Evolutionary conservation across 2,888 invertebrate species (phyloP).

Genomic region (Patella depressa): DNA sequence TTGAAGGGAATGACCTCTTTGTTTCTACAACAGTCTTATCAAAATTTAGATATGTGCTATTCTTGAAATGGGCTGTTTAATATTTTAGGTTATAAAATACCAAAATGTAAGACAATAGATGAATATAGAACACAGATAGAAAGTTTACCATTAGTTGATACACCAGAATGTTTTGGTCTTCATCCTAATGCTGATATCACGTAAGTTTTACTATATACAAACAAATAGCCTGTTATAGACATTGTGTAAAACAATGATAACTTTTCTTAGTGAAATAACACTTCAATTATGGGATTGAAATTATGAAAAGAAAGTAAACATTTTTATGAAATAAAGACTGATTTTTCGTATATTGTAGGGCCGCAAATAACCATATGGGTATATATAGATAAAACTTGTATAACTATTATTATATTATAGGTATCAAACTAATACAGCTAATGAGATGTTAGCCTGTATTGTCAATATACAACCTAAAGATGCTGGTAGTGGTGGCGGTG

Average conservation of each 20-base stretch:
- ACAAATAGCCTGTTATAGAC: too few species aligned
- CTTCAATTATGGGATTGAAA: too few species aligned
- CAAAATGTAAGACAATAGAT: constrained; percentile 78
- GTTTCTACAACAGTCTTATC: too few species aligned
- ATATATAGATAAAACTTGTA: too few species aligned
- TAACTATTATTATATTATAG: constrained; percentile 55
- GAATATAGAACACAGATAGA: constrained; percentile 85
- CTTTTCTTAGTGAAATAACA: too few species aligned
- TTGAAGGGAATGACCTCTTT: too few species aligned
- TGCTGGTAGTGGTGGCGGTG: constrained; percentile 88
- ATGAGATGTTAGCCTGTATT: constrained; percentile 91
- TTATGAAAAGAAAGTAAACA: too few species aligned
- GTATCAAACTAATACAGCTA: constrained; percentile 94
- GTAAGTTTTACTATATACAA: constrained; percentile 70
- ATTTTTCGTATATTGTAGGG: too few species aligned
- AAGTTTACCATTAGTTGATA: constrained; percentile 80
- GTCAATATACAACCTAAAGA: constrained; percentile 98
- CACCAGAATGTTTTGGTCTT: constrained; percentile 96
- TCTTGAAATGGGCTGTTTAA: background rate
- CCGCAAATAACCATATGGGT: too few species aligned
- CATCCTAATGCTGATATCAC: constrained; percentile 97
- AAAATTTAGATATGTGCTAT: too few species aligned
- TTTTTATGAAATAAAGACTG: too few species aligned
- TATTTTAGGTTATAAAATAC: constrained; percentile 83
- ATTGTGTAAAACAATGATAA: too few species aligned